phyloP scores from a whole-genome alignment of 2,113 vertebrate species.

The Coryphaenoides rupestris region DNA sequence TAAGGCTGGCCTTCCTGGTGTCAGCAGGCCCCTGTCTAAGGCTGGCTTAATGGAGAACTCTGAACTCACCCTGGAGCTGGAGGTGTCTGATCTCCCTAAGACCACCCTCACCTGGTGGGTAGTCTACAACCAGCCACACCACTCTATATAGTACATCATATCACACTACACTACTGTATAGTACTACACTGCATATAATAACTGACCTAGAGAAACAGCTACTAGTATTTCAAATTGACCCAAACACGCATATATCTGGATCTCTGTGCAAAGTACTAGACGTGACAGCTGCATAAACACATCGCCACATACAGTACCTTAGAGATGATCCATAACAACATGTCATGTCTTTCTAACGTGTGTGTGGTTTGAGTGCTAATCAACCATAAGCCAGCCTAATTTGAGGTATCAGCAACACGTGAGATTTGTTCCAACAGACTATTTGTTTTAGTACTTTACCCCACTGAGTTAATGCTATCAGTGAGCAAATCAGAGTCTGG shows the following conservation, averaged over 20 bases:
- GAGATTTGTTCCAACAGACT: too few relatives aligned
- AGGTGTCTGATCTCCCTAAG: slow-evolving; percentile 89
- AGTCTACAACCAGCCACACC: slow-evolving; percentile 80
- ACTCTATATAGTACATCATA: slow-evolving; percentile 66
- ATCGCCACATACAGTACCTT: too few relatives aligned
- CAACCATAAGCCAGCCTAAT: too few relatives aligned
- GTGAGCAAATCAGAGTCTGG: too few relatives aligned
- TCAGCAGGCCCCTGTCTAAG: slow-evolving; percentile 86
- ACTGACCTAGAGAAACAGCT: not conserved
- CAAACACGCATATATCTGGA: not conserved
- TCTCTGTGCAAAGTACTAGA: not conserved
- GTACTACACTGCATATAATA: not conserved
- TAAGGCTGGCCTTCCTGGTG: slow-evolving; percentile 55
- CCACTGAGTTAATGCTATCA: too few relatives aligned
- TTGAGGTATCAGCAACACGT: too few relatives aligned
- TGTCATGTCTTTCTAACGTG: too few relatives aligned
- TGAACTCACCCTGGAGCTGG: slow-evolving; percentile 93
- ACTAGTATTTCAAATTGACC: not conserved
- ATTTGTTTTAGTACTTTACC: too few relatives aligned
- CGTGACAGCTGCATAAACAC: too few relatives aligned
- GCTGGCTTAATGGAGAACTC: slow-evolving; percentile 86
- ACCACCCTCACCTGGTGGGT: slow-evolving; percentile 95
- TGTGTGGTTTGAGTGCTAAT: too few relatives aligned
- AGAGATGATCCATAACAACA: too few relatives aligned
- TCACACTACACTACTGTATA: not conserved